Evolutionary conservation across 1,140 invertebrate species (phyloP).

Genomic region (Drosophila orosa): DNA sequence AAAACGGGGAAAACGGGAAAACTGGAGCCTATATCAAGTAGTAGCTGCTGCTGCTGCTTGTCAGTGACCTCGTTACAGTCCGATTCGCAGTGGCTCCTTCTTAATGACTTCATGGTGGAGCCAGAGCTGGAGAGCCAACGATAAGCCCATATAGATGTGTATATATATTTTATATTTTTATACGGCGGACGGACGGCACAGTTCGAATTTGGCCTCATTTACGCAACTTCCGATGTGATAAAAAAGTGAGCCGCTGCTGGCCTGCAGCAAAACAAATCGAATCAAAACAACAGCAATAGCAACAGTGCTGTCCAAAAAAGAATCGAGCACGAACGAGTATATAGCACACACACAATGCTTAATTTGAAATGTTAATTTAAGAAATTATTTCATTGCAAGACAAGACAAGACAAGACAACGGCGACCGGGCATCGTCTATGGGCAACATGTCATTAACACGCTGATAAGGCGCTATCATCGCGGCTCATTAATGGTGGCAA

Average conservation of each 20-base stretch:
- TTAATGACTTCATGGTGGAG: too few species aligned
- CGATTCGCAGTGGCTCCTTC: conserved; percentile 30
- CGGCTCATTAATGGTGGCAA: conserved; percentile 65
- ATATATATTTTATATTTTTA: conserved; percentile 2
- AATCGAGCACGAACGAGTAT: conserved; percentile 2
- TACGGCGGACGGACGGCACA: conserved; percentile 23
- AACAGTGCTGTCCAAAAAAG: conserved; percentile 13
- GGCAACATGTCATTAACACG: conserved; percentile 75
- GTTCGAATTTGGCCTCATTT: conserved; percentile 65
- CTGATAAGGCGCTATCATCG: conserved; percentile 68
- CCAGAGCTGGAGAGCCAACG: too few species aligned
- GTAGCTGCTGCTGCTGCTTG: conserved; percentile 15
- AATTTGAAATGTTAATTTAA: conserved; percentile 67
- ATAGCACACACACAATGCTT: not conserved
- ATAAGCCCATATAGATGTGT: conserved; percentile 25
- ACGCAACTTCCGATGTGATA: conserved; percentile 79
- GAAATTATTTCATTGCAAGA: conserved; percentile 76
- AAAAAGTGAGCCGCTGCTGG: conserved; percentile 31
- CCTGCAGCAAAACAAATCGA: conserved; percentile 27
- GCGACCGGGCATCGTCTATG: conserved; percentile 43
- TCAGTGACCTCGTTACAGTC: conserved; percentile 50
- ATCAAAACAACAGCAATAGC: conserved; percentile 15
- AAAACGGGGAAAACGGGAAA: not conserved
- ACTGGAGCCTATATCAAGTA: conserved; percentile 8
- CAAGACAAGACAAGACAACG: too few species aligned